phyloP scores from a whole-genome alignment of 2,888 invertebrate species.

The Caenorhabditis sp. region DNA sequence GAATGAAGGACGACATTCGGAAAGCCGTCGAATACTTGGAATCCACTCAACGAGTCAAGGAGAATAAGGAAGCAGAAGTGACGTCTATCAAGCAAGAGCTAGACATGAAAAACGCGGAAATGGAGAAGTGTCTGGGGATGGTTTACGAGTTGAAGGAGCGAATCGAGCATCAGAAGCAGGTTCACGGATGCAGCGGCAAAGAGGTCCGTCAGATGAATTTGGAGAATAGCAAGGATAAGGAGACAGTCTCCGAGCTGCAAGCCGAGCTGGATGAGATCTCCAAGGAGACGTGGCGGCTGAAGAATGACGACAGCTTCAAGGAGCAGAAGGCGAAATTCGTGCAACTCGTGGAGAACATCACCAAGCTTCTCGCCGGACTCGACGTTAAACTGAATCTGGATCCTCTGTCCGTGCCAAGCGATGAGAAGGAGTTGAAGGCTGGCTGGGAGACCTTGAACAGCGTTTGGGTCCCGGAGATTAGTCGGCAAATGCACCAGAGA shows the following conservation, averaged over 20 bases:
- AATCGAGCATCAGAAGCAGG: conserved; percentile 43
- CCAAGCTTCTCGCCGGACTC: conserved; percentile 2
- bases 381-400: conserved; percentile 11
- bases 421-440: conserved; percentile 24
- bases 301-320: conserved; percentile 32
- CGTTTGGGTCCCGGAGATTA: conserved; percentile 43
- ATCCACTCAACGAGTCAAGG: not conserved
- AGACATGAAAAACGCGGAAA: conserved; percentile 16
- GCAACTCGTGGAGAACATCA: conserved; percentile 7
- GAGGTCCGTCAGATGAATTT: conserved; percentile 47
- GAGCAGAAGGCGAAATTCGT: conserved; percentile 31
- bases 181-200: conserved; percentile 55
- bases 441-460: conserved; percentile 21
- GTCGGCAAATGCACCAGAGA: conserved; percentile 44
- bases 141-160: conserved; percentile 35
- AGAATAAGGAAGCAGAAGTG: conserved; percentile 8
- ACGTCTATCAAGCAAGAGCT: conserved; percentile 5
- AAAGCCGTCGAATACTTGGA: conserved; percentile 30
- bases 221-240: conserved; percentile 39
- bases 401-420: not conserved
- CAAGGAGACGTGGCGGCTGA: conserved; percentile 30
- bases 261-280: conserved; percentile 14
- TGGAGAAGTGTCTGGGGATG: not conserved
- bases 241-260: conserved; percentile 21
- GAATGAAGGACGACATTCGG: conserved; percentile 46